Conservation (phyloP, 2,888 invertebrate genomes). For the Baronia brevicornis region DNA sequence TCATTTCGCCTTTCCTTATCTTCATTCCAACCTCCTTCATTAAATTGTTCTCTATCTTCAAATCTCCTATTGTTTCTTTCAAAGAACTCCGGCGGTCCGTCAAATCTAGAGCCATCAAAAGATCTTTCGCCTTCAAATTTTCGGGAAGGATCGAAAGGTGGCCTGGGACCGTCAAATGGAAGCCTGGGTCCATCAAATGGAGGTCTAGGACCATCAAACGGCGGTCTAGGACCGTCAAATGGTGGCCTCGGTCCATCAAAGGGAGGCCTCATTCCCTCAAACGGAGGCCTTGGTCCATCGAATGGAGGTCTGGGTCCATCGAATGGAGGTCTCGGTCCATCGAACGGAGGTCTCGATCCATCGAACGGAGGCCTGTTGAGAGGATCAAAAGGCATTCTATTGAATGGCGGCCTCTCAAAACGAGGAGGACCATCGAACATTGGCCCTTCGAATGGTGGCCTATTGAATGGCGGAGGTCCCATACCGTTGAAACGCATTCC, state of each 20-base stretch:
- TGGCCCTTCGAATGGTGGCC: conserved; percentile 36
- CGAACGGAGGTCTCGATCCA: conserved; percentile 35
- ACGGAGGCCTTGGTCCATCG: conserved; percentile 42
- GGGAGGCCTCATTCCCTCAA: conserved; percentile 37
- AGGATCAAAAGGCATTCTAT: too few species aligned
- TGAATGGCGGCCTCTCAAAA: conserved; percentile 38
- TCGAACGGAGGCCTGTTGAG: conserved; percentile 40
- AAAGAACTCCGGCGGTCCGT: conserved; percentile 57
- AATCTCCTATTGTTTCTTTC: conserved; percentile 56
- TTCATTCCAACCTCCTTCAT: conserved; percentile 54
- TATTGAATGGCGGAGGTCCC: conserved; percentile 45
- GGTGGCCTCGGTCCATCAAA: conserved; percentile 37
- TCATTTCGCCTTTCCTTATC: conserved; percentile 40
- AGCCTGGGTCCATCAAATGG: conserved; percentile 24
- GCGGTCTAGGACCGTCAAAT: conserved; percentile 30
- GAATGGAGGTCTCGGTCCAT: conserved; percentile 34
- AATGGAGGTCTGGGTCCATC: conserved; percentile 36
- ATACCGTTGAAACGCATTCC: conserved; percentile 64
- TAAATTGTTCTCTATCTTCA: conserved; percentile 55
- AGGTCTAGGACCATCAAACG: conserved; percentile 32
- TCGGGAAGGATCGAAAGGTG: conserved; percentile 18
- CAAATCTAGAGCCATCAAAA: conserved; percentile 30
- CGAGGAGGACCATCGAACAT: conserved; percentile 44
- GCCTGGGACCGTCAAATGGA: conserved; percentile 20
- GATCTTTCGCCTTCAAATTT: conserved; percentile 21